A percentile compares a stretch with the other conserved stretches of the same genome.
Evolutionary conservation across 2,113 vertebrate species (phyloP).

Genomic region (Passer domesticus): DNA sequence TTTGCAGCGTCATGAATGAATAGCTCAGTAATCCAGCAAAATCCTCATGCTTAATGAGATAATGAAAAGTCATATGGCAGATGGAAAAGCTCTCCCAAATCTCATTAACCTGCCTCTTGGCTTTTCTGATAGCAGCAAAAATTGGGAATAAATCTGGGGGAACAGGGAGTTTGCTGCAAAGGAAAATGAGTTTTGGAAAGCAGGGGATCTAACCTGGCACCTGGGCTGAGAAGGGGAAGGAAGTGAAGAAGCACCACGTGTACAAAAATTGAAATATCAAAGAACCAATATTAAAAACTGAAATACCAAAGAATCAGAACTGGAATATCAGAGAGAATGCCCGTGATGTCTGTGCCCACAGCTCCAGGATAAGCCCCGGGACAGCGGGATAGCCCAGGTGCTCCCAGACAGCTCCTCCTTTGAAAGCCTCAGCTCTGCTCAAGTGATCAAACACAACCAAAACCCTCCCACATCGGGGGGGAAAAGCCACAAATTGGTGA

Average conservation of each 20-base stretch:
- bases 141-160: neutral
- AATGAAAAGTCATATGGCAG: neutral
- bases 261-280: neutral
- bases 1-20: neutral
- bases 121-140: neutral
- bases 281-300: neutral
- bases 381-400: rapidly evolving
- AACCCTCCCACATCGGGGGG: neutral
- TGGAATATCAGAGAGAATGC: neutral
- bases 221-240: neutral
- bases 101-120: constrained; percentile 17
- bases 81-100: constrained; percentile 8
- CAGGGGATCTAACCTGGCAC: neutral
- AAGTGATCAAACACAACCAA: neutral
- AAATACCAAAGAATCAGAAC: neutral
- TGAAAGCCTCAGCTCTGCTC: neutral
- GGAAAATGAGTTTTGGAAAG: neutral
- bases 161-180: neutral
- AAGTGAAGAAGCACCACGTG: neutral
- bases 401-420: neutral
- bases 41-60: constrained; percentile 5
- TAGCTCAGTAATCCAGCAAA: neutral
- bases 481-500: neutral
- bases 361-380: neutral
- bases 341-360: neutral